Evolutionary conservation across 2,888 invertebrate genomes (phyloP), one percentile per base, ranked within the genome.

Genomic region (Morpho helenor): DNA sequence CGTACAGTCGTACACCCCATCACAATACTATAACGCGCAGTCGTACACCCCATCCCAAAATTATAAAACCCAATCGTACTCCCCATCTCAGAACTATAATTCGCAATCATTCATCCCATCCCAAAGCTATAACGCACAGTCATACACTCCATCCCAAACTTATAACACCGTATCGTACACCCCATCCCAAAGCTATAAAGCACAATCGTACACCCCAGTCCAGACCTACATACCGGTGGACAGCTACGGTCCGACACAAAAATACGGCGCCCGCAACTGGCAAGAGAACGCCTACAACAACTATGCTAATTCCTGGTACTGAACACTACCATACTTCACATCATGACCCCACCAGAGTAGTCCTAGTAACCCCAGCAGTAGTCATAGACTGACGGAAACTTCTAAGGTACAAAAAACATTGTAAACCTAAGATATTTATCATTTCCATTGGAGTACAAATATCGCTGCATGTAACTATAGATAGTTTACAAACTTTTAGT

Each of bases 241-340:
- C 9, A 39, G 31, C n/a, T 52, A 58, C 42, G 45, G 39, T 3
- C 44, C 49, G 2, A 22, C 49, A 53, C 47, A 43, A 8, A 31
- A 31, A 31, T 31, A 56, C 45, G 8, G 44, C 4, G 43, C 49
- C 1, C 16, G 55, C 6, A 43, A 43, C 40, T 61, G 52, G 52
- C 60, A 63, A 39, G 52, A 51, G 6, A 56, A 52, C 8, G 47
- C 46, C 43, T 55, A 56, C 43, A 57, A 62, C 31, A 48, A 47
- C 9, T 42, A 53, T 45, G 48, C 49, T 7, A 50, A 59, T 55
- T 57, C 59, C 3, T 66, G 57, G 65, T 66, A 58, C 54, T 64
- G 42, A 61, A 22, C 6, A 31, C 7, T 16, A 52, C 3, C 16
- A 8, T 23, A 23, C 3, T 22, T 23, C 22, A 50, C 7, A 10